phyloP scores from a whole-genome alignment of 1,140 invertebrate genomes.

The Ceratina japonica region DNA sequence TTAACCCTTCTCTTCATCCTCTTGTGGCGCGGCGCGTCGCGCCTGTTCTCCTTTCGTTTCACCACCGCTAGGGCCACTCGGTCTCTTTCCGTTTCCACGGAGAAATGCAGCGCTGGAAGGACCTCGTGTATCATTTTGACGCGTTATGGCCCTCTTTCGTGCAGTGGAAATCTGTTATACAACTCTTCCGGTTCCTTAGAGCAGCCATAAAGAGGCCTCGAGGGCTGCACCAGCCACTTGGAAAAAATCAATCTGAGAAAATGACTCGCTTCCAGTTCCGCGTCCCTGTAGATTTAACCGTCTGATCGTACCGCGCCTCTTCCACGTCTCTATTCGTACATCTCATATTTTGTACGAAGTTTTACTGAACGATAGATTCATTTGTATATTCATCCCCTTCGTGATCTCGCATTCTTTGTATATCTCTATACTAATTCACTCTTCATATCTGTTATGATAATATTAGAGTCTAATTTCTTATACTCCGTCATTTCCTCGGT shows the following conservation, averaged over 20 bases:
- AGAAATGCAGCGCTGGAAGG: constrained; percentile 4
- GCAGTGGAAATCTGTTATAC: constrained; percentile 41
- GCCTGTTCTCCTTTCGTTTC: neutral
- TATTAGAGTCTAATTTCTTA: too few species aligned
- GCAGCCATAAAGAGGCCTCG: constrained; percentile 7
- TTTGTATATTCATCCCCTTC: too few species aligned
- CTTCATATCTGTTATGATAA: too few species aligned
- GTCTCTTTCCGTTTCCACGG: neutral
- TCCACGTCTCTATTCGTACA: neutral
- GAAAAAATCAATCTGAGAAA: constrained; percentile 18
- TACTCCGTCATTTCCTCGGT: too few species aligned
- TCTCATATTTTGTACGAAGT: neutral
- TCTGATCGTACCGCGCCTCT: neutral
- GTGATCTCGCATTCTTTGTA: too few species aligned
- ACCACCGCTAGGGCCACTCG: neutral
- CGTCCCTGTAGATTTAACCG: too few species aligned
- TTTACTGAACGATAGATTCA: too few species aligned
- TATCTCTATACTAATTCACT: too few species aligned
- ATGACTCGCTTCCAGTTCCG: neutral
- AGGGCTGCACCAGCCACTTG: neutral
- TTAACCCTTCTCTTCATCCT: constrained; percentile 43
- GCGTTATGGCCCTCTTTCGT: constrained; percentile 41
- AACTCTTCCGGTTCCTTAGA: constrained; percentile 14
- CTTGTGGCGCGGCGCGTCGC: neutral
- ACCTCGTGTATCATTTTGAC: constrained; percentile 45